phyloP scores from a whole-genome alignment of 2,113 vertebrate species.

The Thymallus thymallus region DNA sequence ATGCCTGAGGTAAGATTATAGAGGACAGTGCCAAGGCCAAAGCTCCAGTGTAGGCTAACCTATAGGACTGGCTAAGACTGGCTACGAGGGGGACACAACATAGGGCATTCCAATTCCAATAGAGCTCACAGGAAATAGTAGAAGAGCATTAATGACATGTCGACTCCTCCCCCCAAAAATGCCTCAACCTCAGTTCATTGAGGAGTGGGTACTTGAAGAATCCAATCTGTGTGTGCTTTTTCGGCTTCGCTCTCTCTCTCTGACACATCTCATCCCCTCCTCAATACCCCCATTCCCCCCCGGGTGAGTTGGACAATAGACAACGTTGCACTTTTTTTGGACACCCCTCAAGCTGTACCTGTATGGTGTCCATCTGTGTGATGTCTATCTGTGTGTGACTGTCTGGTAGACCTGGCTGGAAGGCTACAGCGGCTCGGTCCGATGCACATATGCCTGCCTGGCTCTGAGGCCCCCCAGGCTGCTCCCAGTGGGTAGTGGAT shows the following conservation, averaged over 20 bases:
- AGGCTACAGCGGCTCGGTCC: neutral
- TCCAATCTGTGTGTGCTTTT: neutral
- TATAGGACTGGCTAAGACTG: neutral
- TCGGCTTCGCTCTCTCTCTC: neutral
- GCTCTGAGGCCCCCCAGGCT: neutral
- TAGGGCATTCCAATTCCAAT: neutral
- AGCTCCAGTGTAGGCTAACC: neutral
- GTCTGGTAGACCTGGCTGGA: neutral
- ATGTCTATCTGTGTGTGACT: neutral
- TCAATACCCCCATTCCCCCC: neutral
- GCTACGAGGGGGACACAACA: too few relatives aligned
- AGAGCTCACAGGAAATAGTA: neutral
- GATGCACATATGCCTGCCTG: neutral
- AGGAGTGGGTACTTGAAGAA: neutral
- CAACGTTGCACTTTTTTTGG: neutral
- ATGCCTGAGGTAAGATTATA: too few relatives aligned
- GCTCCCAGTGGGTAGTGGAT: neutral
- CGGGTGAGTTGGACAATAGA: neutral
- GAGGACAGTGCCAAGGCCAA: neutral
- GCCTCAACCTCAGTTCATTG: neutral
- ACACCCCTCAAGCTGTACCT: neutral
- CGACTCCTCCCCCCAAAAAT: neutral
- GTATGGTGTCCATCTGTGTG: neutral
- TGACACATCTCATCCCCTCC: neutral
- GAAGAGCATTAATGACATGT: neutral